Evolutionary conservation across 2,888 invertebrate genomes (phyloP).

Genomic region (Cerastoderma edule): DNA sequence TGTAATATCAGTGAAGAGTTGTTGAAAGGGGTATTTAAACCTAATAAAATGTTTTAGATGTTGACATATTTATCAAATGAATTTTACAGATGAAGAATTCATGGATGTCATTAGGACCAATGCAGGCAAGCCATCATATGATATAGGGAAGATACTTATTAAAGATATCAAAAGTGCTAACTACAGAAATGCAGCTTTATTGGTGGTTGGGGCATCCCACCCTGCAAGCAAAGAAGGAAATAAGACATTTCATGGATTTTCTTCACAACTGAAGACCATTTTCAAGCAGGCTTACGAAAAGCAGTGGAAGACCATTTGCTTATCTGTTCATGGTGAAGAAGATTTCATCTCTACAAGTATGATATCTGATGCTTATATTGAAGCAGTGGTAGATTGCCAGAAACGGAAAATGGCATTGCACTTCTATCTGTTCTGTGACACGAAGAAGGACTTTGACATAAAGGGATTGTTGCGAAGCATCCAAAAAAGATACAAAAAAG

Average conservation of each 20-base stretch:
- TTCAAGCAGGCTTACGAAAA: neutral
- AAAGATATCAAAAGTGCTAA: no score
- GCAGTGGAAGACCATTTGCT: neutral
- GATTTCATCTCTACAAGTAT: constrained; percentile 2
- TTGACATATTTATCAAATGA: neutral
- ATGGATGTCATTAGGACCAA: no score
- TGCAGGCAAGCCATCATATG: neutral
- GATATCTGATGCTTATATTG: neutral
- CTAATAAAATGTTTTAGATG: no score
- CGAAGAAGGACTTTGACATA: neutral
- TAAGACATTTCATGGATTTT: neutral
- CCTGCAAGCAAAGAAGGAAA: neutral
- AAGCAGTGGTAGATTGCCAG: neutral
- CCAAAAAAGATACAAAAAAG: neutral
- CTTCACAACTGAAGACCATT: neutral
- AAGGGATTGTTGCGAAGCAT: neutral
- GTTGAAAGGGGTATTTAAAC: no score
- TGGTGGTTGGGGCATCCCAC: constrained; percentile 7
- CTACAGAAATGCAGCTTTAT: neutral
- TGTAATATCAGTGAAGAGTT: no score
- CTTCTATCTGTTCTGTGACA: constrained; percentile 7
- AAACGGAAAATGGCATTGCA: neutral
- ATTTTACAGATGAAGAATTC: neutral
- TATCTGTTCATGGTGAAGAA: neutral
- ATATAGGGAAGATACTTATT: neutral